Base-by-base conservation (phyloP, 2,888 invertebrate genomes). In the Pogonocherus hispidulus region DNA sequence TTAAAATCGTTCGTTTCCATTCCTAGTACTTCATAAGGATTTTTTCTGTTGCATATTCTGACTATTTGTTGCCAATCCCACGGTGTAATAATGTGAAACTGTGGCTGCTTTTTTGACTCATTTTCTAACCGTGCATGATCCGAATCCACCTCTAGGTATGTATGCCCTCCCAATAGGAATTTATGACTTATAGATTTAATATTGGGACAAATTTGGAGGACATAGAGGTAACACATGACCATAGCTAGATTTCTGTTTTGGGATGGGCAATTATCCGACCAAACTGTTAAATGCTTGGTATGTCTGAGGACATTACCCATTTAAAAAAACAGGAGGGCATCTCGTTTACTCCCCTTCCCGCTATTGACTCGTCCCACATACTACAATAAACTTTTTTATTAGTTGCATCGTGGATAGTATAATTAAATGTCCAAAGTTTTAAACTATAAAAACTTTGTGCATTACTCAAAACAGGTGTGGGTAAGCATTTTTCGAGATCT, bases 341-440 rank as follows among this genome's bases (percentile, higher is more conserved):
- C 51, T 71, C 66, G 27, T 68, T 68, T 16, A 49, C 66, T 55
- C 70, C 67, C 63, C 73, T 56, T 47, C 71, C 64, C 27, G 67
- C 63, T 27, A 69, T 51, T 37, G 69, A 64, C 66, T 76, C 74
- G 47, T 71, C 70, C 70, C 70, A 73, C 73, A 73, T 74, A 59
- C 55, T 63, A 54, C 72, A 70, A 46, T 60, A 71, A 16, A 62
- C 32, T 32, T 66, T 46, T 47, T 72, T 70, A 22, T 54, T 44
- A 55, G 70, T 69, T 22, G 71, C 32, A 55, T 73, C 69, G 32
- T 64, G 60, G 8, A 69, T 66, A 1, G 73, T 73, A 20, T 69
- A 72, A 63, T 73, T 73, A 22, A 66, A 72, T 14, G 72, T 67
- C 73, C 72, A 75, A 11, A 75, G 55, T 64, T 75, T 73, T 16